Evolutionary conservation across 2,797 vertebrate species (phyloP).

Genomic region (Falco peregrinus): DNA sequence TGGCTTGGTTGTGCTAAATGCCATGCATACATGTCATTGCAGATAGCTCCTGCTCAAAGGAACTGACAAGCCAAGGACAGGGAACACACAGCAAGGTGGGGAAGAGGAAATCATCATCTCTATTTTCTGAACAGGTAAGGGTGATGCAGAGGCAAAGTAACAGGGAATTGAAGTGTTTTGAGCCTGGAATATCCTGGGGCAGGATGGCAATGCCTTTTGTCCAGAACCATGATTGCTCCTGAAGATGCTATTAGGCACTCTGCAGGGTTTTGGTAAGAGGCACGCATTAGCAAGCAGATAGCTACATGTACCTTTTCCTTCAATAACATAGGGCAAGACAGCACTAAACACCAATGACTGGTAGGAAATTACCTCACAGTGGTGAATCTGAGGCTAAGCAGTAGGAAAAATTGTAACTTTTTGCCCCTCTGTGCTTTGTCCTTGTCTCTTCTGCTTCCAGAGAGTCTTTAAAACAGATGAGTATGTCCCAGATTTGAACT

Average conservation of each 20-base stretch:
- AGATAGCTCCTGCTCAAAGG: neutral
- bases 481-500: slow-evolving; percentile 26
- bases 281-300: neutral
- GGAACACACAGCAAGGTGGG: neutral
- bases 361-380: neutral
- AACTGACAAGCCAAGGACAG: neutral
- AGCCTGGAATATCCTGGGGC: neutral
- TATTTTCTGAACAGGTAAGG: neutral
- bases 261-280: neutral
- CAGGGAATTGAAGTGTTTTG: neutral
- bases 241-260: neutral
- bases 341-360: neutral
- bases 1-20: neutral
- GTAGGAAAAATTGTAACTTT: neutral
- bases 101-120: neutral
- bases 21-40: neutral
- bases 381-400: neutral
- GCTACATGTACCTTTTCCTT: neutral
- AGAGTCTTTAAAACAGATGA: neutral
- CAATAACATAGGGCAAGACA: neutral
- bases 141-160: neutral
- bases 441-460: slow-evolving; percentile 4
- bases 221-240: neutral
- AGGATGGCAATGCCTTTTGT: neutral
- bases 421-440: neutral